These are phyloP conservation scores for Larimichthys crocea DNA, from an alignment of 2,113 vertebrate species.

Conservation along the genomic window DNA sequence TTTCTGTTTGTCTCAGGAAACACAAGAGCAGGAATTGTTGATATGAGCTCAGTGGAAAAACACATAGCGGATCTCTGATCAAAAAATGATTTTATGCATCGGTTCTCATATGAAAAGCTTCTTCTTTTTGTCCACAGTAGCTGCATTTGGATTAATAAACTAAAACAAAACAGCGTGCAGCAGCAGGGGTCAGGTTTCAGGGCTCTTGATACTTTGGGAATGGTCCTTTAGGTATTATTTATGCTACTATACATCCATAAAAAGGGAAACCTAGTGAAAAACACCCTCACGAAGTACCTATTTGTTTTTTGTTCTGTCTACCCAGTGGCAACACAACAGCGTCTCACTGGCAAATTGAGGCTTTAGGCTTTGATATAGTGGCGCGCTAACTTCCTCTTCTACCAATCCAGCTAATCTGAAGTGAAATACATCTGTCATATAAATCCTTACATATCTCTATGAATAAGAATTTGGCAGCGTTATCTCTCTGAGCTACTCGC, in stretches of 20 bases:
- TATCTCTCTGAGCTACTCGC: constrained; percentile 55
- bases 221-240: constrained; percentile 5
- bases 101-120: not conserved
- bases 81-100: not conserved
- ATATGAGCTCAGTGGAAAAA: not conserved
- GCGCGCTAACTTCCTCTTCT: constrained; percentile 21
- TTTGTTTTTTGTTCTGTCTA: constrained; percentile 40
- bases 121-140: not conserved
- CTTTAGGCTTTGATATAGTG: constrained; percentile 55
- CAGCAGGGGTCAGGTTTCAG: too few species aligned
- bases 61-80: not conserved
- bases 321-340: constrained; percentile 30
- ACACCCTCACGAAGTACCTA: constrained; percentile 39
- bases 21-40: constrained; percentile 1
- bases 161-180: too few species aligned
- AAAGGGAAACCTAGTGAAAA: constrained; percentile 30
- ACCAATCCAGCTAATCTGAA: constrained; percentile 62
- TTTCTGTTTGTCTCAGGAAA: constrained; percentile 28
- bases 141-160: too few species aligned
- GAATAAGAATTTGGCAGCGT: constrained; percentile 70
- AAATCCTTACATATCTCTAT: constrained; percentile 54
- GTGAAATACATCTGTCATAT: constrained; percentile 69
- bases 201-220: constrained; percentile 10
- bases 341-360: constrained; percentile 15
- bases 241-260: constrained; percentile 43